Percentiles rank a stretch among this genome's conserved stretches.
These are phyloP conservation scores for Elanoides forficatus DNA, from an alignment of 2,113 vertebrate genomes.

Conservation along the genomic window DNA sequence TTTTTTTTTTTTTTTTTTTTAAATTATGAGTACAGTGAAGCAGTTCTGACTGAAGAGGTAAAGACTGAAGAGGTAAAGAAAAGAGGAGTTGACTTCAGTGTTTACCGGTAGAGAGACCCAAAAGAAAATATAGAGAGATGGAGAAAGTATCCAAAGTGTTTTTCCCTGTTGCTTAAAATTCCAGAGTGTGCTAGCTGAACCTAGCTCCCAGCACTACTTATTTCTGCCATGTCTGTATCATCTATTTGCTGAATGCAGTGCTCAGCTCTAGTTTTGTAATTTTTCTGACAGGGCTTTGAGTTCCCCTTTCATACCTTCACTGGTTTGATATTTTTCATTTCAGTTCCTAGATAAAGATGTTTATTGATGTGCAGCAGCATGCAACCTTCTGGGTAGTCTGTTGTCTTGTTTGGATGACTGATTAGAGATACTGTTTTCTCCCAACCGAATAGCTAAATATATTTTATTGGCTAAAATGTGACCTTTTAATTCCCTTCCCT, in stretches of 20 bases:
- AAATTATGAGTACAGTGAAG: background rate
- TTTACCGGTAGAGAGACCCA: background rate
- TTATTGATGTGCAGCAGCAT: slow-evolving; percentile 29
- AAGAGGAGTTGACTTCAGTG: background rate
- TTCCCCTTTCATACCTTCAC: slow-evolving; percentile 35
- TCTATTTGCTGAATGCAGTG: slow-evolving; percentile 29
- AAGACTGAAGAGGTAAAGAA: background rate
- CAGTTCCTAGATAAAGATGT: slow-evolving; percentile 32
- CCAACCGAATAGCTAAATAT: slow-evolving; percentile 12
- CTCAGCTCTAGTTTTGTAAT: slow-evolving; percentile 48
- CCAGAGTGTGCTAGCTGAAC: background rate
- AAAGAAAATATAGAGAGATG: background rate
- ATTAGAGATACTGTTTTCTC: slow-evolving; percentile 12
- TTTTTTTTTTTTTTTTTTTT: no score
- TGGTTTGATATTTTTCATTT: slow-evolving; percentile 47
- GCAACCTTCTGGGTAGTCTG: background rate
- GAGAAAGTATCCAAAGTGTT: background rate
- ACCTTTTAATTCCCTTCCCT: slow-evolving; percentile 57
- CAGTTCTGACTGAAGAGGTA: background rate
- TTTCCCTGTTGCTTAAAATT: background rate
- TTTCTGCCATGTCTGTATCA: background rate
- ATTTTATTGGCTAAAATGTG: slow-evolving; percentile 49
- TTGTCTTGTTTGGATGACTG: slow-evolving; percentile 40
- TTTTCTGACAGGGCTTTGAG: slow-evolving; percentile 23
- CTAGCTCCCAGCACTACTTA: slow-evolving; percentile 34